phyloP scores from a whole-genome alignment of 2,888 invertebrate genomes.

The Rhamnusium bicolor region DNA sequence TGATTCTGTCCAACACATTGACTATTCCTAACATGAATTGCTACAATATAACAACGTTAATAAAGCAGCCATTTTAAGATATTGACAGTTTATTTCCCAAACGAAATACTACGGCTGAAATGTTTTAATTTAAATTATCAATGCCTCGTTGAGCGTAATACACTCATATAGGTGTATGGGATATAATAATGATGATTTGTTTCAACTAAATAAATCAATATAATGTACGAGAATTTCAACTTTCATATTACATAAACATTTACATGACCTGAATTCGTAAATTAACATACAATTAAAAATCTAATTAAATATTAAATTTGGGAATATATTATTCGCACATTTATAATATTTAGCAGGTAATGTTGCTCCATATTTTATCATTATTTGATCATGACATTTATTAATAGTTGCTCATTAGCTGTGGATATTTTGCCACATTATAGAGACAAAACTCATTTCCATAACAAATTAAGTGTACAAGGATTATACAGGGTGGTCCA shows the following conservation, averaged over 20 bases:
- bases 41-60: background rate
- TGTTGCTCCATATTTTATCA: background rate
- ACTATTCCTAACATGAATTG: background rate
- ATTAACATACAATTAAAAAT: background rate
- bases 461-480: too few species aligned
- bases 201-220: background rate
- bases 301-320: background rate
- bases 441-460: too few species aligned
- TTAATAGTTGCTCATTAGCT: background rate
- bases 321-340: background rate
- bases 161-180: background rate
- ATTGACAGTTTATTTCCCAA: slow-evolving; percentile 12
- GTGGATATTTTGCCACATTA: too few species aligned
- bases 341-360: background rate
- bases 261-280: background rate
- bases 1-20: background rate
- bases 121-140: slow-evolving; percentile 3
- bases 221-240: background rate
- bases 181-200: background rate
- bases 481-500: too few species aligned
- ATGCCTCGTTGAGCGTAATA: background rate
- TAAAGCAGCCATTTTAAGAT: background rate
- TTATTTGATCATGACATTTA: background rate
- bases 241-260: background rate
- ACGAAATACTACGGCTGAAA: background rate